These are phyloP conservation scores for Ormyrus rosae DNA, from an alignment of 2,888 invertebrate genomes.

Conservation along the genomic window DNA sequence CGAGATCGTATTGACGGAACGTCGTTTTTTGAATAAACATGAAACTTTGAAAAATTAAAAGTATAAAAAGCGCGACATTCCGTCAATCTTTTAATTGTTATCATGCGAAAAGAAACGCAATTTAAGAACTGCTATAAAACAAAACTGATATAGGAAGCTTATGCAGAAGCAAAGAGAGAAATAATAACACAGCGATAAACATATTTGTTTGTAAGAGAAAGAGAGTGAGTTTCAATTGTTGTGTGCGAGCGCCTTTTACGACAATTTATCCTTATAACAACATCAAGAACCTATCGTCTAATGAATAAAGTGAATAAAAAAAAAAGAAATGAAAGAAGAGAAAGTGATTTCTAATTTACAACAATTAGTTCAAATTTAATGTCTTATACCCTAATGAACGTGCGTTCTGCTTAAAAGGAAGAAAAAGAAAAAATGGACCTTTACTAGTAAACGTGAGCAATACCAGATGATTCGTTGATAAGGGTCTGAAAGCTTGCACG, in stretches of 20 bases:
- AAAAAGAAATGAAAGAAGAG: conserved; percentile 7
- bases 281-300: conserved; percentile 1
- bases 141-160: conserved; percentile 10
- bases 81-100: conserved; percentile 37
- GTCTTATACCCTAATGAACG: conserved; percentile 12
- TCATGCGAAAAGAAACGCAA: conserved; percentile 11
- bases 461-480: conserved; percentile 12
- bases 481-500: conserved; percentile 15
- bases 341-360: conserved; percentile 32
- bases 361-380: conserved; percentile 33
- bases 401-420: conserved; percentile 12
- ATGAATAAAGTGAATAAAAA: conserved; percentile 23
- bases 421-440: conserved; percentile 26
- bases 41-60: conserved; percentile 5
- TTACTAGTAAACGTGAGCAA: conserved; percentile 16
- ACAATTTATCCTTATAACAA: conserved; percentile 35
- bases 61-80: conserved; percentile 35
- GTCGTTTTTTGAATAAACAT: conserved; percentile 23
- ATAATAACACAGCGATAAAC: conserved; percentile 11
- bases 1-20: conserved; percentile 18
- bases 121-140: conserved; percentile 32
- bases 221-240: conserved; percentile 48
- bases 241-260: conserved; percentile 47
- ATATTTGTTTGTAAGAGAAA: conserved; percentile 29
- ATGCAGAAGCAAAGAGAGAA: conserved; percentile 19